Percentiles rank a stretch among this genome's conserved stretches.
These are phyloP conservation scores for Tympanoctomys barrerae DNA, from an alignment of 2,797 vertebrate genomes.

Conservation along the genomic window DNA sequence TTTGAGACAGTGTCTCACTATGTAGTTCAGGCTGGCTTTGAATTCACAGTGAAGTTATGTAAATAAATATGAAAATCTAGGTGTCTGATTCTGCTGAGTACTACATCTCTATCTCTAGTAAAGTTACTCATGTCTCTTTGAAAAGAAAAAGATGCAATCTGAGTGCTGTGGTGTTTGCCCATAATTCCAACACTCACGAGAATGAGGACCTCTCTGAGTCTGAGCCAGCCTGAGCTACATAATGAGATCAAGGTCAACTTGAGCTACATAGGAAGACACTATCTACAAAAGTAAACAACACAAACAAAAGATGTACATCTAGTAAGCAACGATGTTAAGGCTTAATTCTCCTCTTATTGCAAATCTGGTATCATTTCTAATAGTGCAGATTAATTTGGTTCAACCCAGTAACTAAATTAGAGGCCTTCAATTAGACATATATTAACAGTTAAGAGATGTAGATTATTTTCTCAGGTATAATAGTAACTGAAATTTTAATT, in stretches of 20 bases:
- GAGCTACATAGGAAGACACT: neutral
- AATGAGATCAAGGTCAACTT: neutral
- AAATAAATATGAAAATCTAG: neutral
- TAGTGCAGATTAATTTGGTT: neutral
- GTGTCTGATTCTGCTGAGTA: neutral
- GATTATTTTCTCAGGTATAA: neutral
- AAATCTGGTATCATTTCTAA: neutral
- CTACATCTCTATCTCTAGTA: neutral
- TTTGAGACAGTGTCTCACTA: too few relatives aligned
- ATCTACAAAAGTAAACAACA: neutral
- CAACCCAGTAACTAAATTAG: neutral
- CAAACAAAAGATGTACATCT: neutral
- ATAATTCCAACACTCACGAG: neutral
- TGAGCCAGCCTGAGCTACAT: neutral
- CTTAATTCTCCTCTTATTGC: neutral
- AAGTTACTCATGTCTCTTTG: neutral
- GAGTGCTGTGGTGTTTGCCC: neutral
- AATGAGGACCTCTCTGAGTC: neutral
- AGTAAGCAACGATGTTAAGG: neutral
- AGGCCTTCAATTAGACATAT: neutral
- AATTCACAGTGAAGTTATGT: neutral
- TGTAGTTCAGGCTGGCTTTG: too few relatives aligned
- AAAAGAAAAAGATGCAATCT: neutral
- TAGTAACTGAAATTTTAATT: constrained; percentile 3
- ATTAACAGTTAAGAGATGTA: neutral